Evolutionary conservation across 2,888 invertebrate species (phyloP), one percentile per base, ranked within the genome.

Genomic region (Diplolepis rosae): DNA sequence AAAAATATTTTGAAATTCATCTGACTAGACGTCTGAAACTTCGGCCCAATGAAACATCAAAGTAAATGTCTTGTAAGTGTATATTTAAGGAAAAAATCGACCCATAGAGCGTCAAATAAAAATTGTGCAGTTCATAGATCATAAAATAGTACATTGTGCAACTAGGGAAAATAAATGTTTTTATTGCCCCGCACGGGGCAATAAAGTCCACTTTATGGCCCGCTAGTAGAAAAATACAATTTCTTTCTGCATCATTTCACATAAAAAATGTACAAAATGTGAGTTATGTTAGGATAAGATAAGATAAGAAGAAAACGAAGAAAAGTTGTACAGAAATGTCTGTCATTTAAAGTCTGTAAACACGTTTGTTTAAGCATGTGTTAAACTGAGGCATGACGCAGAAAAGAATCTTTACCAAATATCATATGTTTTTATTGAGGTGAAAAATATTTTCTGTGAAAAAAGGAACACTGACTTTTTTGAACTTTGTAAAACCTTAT

Each of bases 271-370:
- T 42, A n/a, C 13, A 39, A 39, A 39, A 61, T 39, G 39, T 61
- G n/a, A 6, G n/a, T n/a, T 61, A 24, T 24, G n/a, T 39, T 35
- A 24, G 22, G 35, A 61, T 9, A 39, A 61, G 61, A 61, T 61
- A 61, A 61, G 61, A 61, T 61, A 61, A 39, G 35, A 3, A 15
- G 61, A 39, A 61, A 61, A 22, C 22, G n/a, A 39, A 61, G 61
- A 61, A 61, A 35, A 61, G 35, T 61, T 61, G 24, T 61, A 24
- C 18, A 61, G 22, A 28, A 56, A 61, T 61, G 6, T 39, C 35
- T 56, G 35, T 56, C 18, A 35, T 56, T 56, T 56, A 56, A 56
- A 61, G 39, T 39, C 61, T 39, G 39, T 39, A 61, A 61, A 61
- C 32, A 61, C 24, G 9, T 39, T 61, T 61, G 24, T 22, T 13